Percentiles rank a stretch among this genome's conserved stretches.
These are phyloP conservation scores for Condylostylus longicornis DNA, from an alignment of 1,140 invertebrate species.

Conservation along the genomic window DNA sequence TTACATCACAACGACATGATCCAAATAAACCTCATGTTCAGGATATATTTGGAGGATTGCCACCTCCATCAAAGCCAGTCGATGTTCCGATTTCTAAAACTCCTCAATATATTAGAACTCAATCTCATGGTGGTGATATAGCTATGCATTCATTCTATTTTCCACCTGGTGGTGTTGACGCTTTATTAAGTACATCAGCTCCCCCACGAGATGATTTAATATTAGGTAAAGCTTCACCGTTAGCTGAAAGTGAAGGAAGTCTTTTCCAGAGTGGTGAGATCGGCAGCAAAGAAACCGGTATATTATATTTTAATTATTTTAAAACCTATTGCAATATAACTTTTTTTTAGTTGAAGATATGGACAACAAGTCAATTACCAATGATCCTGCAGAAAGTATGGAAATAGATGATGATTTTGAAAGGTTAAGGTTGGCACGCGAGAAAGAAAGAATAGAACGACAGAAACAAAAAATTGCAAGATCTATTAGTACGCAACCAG, in stretches of 20 bases:
- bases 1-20: constrained; percentile 49
- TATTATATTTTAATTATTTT: not conserved
- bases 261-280: constrained; percentile 17
- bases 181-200: constrained; percentile 23
- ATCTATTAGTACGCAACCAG: constrained; percentile 32
- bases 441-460: constrained; percentile 34
- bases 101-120: constrained; percentile 18
- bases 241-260: constrained; percentile 24
- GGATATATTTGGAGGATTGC: constrained; percentile 38
- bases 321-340: not conserved
- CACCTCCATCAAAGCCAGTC: constrained; percentile 31
- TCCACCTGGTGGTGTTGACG: constrained; percentile 23
- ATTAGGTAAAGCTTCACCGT: too few species aligned
- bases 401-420: constrained; percentile 38
- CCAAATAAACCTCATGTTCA: constrained; percentile 40
- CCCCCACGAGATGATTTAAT: constrained; percentile 12
- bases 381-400: constrained; percentile 13
- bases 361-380: constrained; percentile 19
- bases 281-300: constrained; percentile 24
- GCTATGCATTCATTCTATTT: constrained; percentile 11
- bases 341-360: constrained; percentile 22
- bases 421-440: constrained; percentile 34
- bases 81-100: constrained; percentile 27
- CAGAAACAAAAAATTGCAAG: constrained; percentile 34
- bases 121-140: constrained; percentile 17